These are phyloP conservation scores for Gobio gobio DNA, from an alignment of 2,113 vertebrate genomes.

Conservation along the genomic window DNA sequence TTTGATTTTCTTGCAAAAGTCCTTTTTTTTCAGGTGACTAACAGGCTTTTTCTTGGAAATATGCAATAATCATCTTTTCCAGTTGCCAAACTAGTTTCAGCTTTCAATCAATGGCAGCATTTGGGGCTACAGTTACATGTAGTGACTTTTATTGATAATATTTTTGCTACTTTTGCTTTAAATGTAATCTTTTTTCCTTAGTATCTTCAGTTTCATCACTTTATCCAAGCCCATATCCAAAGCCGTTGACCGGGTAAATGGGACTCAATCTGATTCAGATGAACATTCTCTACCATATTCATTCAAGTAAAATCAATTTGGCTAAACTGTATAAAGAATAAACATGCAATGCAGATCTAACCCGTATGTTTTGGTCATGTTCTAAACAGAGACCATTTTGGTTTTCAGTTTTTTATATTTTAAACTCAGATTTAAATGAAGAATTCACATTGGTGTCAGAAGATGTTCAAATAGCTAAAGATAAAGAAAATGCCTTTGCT, in stretches of 20 bases:
- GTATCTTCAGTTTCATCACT: neutral
- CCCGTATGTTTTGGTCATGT: neutral
- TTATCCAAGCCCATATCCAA: neutral
- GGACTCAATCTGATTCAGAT: too few species aligned
- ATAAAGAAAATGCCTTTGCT: neutral
- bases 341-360: too few species aligned
- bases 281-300: too few species aligned
- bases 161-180: neutral
- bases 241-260: too few species aligned
- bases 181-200: neutral
- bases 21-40: neutral
- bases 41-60: neutral
- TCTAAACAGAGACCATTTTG: too few species aligned
- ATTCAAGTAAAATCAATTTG: too few species aligned
- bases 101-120: neutral
- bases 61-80: neutral
- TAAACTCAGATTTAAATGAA: too few species aligned
- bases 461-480: neutral
- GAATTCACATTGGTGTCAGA: too few species aligned
- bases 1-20: neutral
- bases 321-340: too few species aligned
- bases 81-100: neutral
- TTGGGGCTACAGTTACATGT: neutral
- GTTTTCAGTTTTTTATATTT: too few species aligned
- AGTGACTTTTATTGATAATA: neutral